A percentile compares a stretch with the other conserved stretches of the same genome.
phyloP scores from a whole-genome alignment of 2,888 invertebrate genomes.

The Xestia ashworthii region DNA sequence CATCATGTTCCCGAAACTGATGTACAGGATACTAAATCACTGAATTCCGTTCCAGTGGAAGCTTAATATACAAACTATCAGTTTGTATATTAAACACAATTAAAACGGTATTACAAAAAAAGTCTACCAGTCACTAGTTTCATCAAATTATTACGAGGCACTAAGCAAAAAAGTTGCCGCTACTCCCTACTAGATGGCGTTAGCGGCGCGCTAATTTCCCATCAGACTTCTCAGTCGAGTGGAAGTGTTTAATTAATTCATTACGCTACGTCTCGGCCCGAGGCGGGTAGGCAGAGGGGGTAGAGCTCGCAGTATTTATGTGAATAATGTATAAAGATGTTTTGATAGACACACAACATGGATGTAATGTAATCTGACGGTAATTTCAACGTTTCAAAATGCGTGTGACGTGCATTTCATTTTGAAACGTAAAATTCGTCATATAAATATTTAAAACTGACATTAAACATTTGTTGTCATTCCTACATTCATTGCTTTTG shows the following conservation, averaged over 20 bases:
- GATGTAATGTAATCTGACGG: slow-evolving; percentile 32
- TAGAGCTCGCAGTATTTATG: slow-evolving; percentile 56
- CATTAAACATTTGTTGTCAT: too few species aligned
- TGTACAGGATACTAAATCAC: too few species aligned
- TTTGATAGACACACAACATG: slow-evolving; percentile 50
- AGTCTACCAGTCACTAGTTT: background rate
- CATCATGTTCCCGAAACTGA: background rate
- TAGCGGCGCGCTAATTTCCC: slow-evolving; percentile 61
- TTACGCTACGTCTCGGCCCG: slow-evolving; percentile 66
- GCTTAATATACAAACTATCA: background rate
- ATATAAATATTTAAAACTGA: background rate
- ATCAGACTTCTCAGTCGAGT: slow-evolving; percentile 59
- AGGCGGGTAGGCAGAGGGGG: slow-evolving; percentile 60
- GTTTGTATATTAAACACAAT: too few species aligned
- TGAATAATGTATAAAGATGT: slow-evolving; percentile 61
- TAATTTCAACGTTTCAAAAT: slow-evolving; percentile 31
- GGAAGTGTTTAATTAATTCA: slow-evolving; percentile 69
- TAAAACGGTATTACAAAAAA: slow-evolving; percentile 3
- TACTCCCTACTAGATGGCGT: slow-evolving; percentile 71
- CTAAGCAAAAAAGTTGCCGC: slow-evolving; percentile 61
- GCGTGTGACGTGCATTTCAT: background rate
- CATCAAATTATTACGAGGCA: background rate
- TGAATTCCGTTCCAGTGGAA: background rate
- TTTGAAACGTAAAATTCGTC: slow-evolving; percentile 8
- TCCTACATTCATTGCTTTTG: background rate